Evolutionary conservation across 2,888 invertebrate genomes (phyloP).

Genomic region (Meliscaeva auricollis): DNA sequence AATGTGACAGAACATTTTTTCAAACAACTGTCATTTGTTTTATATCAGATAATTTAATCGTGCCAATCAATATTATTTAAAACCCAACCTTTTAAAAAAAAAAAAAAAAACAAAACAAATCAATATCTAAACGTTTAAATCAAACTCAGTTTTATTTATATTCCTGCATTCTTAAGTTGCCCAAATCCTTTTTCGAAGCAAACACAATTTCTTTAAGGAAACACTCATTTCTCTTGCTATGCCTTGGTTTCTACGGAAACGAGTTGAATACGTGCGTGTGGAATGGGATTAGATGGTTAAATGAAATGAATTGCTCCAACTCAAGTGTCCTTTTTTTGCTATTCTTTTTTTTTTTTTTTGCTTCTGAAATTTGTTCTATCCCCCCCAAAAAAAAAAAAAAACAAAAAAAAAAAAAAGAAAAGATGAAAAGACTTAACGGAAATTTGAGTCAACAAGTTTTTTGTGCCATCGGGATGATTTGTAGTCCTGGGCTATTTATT

Average conservation of each 20-base stretch:
- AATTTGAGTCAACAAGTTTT: conserved; percentile 71
- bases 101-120: neutral
- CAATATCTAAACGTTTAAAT: conserved; percentile 9
- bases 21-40: conserved; percentile 13
- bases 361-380: neutral
- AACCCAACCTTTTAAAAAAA: neutral
- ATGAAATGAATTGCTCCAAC: conserved; percentile 66
- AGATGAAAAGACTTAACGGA: conserved; percentile 56
- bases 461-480: conserved; percentile 48
- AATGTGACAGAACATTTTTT: neutral
- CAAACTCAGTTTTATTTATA: neutral
- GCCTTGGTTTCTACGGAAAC: conserved; percentile 30
- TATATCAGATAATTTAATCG: neutral
- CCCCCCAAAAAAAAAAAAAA: neutral
- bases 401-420: conserved; percentile 1
- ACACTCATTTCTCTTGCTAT: neutral
- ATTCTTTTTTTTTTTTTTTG: neutral
- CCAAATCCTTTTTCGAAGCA: neutral
- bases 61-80: neutral
- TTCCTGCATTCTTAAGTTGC: conserved; percentile 1
- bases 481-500: conserved; percentile 51
- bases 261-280: conserved; percentile 60
- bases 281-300: conserved; percentile 69
- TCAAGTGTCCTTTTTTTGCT: conserved; percentile 44
- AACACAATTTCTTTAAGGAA: conserved; percentile 4